Percentiles rank a stretch among this genome's conserved stretches.
These are phyloP conservation scores for Spialia ferax DNA, from an alignment of 2,888 invertebrate species.

Conservation along the genomic window DNA sequence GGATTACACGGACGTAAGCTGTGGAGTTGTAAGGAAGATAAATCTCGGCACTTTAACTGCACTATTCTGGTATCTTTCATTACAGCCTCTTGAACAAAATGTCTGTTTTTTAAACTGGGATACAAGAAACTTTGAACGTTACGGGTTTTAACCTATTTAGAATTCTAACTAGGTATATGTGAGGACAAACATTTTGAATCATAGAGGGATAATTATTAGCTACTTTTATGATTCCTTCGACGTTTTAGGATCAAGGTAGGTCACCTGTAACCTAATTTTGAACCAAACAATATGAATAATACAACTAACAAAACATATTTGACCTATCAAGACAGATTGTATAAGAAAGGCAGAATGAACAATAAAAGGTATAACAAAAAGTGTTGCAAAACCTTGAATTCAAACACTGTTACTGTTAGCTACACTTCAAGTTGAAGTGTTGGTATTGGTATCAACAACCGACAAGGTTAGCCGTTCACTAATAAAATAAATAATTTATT, in stretches of 20 bases:
- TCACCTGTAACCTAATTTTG: not conserved
- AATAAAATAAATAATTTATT: slow-evolving; percentile 28
- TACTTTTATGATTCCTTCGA: too few species aligned
- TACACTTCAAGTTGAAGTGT: slow-evolving; percentile 14
- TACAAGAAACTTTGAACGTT: not conserved
- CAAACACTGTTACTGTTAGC: slow-evolving; percentile 18
- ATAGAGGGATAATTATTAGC: too few species aligned
- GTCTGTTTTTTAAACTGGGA: slow-evolving; percentile 10
- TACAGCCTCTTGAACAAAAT: slow-evolving; percentile 26
- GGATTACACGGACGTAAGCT: slow-evolving; percentile 35
- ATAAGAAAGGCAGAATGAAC: slow-evolving; percentile 30
- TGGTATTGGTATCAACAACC: slow-evolving; percentile 47
- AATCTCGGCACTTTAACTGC: slow-evolving; percentile 38
- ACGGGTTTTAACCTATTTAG: not conserved
- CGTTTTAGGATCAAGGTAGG: too few species aligned
- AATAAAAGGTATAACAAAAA: slow-evolving; percentile 35
- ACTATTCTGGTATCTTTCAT: slow-evolving; percentile 31
- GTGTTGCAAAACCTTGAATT: slow-evolving; percentile 34
- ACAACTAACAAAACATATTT: not conserved
- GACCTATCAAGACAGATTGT: not conserved
- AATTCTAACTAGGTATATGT: too few species aligned
- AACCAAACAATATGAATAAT: not conserved
- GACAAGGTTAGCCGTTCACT: slow-evolving; percentile 73
- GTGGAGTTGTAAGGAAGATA: slow-evolving; percentile 37
- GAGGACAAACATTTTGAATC: too few species aligned